phyloP scores from a whole-genome alignment of 2,113 vertebrate species.

The Brevimyrus niger region DNA sequence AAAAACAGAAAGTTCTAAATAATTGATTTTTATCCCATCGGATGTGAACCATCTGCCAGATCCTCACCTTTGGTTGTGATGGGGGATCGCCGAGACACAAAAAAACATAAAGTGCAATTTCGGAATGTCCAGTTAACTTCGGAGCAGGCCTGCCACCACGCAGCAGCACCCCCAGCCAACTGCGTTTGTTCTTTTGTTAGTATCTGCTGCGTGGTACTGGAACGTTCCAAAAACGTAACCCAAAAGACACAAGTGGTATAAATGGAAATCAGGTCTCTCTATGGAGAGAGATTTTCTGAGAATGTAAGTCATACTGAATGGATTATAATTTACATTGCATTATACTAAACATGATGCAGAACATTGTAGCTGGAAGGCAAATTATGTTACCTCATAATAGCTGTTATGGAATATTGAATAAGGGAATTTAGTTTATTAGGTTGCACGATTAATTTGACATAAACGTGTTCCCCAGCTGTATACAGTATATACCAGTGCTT shows the following conservation, averaged over 20 bases:
- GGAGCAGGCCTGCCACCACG: background rate
- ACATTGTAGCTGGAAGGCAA: constrained; percentile 26
- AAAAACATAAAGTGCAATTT: constrained; percentile 13
- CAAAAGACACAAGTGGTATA: constrained; percentile 28
- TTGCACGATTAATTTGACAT: constrained; percentile 30
- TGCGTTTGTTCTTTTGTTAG: background rate
- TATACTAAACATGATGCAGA: constrained; percentile 27
- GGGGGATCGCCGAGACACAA: background rate
- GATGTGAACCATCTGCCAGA: constrained; percentile 18
- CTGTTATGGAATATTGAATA: constrained; percentile 24
- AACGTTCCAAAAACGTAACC: constrained; percentile 15
- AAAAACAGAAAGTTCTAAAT: constrained; percentile 27
- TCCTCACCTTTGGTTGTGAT: constrained; percentile 23
- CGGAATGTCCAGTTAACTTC: background rate
- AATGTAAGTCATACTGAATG: constrained; percentile 22
- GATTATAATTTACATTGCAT: constrained; percentile 31
- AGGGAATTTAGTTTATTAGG: constrained; percentile 34
- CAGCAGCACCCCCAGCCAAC: background rate
- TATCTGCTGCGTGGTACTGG: background rate
- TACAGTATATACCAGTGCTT: background rate
- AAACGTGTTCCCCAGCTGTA: constrained; percentile 17
- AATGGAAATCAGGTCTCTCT: constrained; percentile 34
- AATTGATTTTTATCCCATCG: constrained; percentile 28
- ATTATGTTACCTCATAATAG: constrained; percentile 24
- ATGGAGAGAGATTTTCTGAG: constrained; percentile 16